phyloP scores from a whole-genome alignment of 2,888 invertebrate genomes.

The Pseudolycoriella hygida region DNA sequence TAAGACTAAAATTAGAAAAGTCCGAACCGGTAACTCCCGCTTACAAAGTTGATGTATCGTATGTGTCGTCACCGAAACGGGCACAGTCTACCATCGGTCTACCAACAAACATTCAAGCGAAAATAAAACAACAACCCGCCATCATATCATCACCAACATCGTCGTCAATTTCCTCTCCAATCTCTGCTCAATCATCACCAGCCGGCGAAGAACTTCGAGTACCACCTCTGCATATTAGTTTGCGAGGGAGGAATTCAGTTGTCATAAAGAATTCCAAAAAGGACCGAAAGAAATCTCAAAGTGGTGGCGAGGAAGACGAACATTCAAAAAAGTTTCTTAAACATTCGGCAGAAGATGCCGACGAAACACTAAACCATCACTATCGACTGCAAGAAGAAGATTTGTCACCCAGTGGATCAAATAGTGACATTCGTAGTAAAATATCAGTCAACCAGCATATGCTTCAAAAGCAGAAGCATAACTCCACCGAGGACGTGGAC shows the following conservation, averaged over 20 bases:
- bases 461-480: slow-evolving; percentile 10
- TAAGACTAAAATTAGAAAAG: slow-evolving; percentile 67
- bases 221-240: slow-evolving; percentile 74
- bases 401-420: not conserved
- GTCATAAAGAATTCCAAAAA: slow-evolving; percentile 67
- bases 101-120: slow-evolving; percentile 28
- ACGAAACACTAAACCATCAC: not conserved
- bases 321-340: slow-evolving; percentile 19
- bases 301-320: slow-evolving; percentile 37
- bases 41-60: slow-evolving; percentile 65
- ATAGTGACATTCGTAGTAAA: not conserved
- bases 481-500: not conserved
- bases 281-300: slow-evolving; percentile 36
- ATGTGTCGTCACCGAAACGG: slow-evolving; percentile 36
- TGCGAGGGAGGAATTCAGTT: slow-evolving; percentile 68
- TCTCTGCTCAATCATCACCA: not conserved
- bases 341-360: not conserved
- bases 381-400: not conserved
- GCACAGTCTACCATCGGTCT: slow-evolving; percentile 16
- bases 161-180: slow-evolving; percentile 1
- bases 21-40: slow-evolving; percentile 61
- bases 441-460: not conserved
- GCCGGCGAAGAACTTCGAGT: slow-evolving; percentile 55
- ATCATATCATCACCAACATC: slow-evolving; percentile 12
- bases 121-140: slow-evolving; percentile 16